phyloP scores from a whole-genome alignment of 2,888 invertebrate species.

The Heliconius ismenius region DNA sequence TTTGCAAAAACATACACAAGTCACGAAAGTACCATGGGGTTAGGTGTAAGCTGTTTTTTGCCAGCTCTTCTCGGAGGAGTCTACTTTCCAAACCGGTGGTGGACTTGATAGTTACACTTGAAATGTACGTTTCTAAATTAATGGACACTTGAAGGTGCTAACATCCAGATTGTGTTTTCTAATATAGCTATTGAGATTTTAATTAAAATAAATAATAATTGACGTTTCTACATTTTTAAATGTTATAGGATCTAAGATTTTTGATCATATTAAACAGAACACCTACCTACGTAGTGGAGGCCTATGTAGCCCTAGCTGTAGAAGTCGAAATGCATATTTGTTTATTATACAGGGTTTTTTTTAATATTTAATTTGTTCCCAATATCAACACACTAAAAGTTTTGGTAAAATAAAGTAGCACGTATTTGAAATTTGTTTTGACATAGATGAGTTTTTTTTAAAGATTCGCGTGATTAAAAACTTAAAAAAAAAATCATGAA shows the following conservation, averaged over 20 bases:
- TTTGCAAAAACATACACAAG: background rate
- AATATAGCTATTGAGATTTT: background rate
- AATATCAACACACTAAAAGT: no score
- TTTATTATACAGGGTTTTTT: no score
- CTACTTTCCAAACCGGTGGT: constrained; percentile 26
- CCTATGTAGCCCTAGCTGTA: no score
- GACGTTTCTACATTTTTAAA: no score
- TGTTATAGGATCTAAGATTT: no score
- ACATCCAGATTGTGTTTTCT: background rate
- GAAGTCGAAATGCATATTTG: no score
- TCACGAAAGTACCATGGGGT: constrained; percentile 7
- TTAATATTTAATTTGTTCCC: no score
- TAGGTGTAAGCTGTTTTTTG: constrained; percentile 15
- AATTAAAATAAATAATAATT: no score
- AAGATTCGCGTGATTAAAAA: background rate
- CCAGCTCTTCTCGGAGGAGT: background rate
- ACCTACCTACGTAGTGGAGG: no score
- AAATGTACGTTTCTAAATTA: background rate
- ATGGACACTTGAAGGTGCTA: background rate
- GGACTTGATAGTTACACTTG: background rate
- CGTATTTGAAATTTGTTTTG: no score
- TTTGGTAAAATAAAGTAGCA: no score
- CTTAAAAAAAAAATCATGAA: background rate
- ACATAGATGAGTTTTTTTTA: background rate
- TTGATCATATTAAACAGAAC: no score